A percentile compares a stretch with the other conserved stretches of the same genome.
These are phyloP conservation scores for Botia almorhae DNA, from an alignment of 2,797 vertebrate species.

Conservation along the genomic window DNA sequence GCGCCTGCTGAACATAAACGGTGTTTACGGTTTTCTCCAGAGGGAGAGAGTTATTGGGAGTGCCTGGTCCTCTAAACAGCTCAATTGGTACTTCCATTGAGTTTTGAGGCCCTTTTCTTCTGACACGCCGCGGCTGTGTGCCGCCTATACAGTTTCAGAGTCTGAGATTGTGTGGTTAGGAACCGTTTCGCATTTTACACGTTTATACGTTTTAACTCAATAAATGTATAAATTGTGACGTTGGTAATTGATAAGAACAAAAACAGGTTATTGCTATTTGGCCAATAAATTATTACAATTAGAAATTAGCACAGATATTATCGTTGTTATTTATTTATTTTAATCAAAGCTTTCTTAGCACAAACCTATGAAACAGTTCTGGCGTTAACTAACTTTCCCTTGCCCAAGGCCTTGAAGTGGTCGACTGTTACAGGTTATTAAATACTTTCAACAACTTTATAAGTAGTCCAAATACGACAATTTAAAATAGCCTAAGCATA, in stretches of 20 bases:
- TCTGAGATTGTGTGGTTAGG: not conserved
- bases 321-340: too few relatives aligned
- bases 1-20: too few relatives aligned
- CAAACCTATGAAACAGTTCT: too few relatives aligned
- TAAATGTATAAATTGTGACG: not conserved
- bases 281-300: too few relatives aligned
- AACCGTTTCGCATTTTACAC: not conserved
- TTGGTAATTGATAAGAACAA: not conserved
- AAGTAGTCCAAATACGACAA: not conserved
- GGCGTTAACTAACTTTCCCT: slow-evolving; percentile 2
- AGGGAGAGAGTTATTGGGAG: slow-evolving; percentile 8
- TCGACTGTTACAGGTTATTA: not conserved
- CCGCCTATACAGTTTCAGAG: not conserved
- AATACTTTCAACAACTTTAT: not conserved
- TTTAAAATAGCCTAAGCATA: not conserved
- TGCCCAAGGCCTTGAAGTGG: not conserved
- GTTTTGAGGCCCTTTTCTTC: not conserved
- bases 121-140: not conserved
- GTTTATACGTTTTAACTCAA: not conserved
- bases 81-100: slow-evolving; percentile 16
- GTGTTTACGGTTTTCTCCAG: slow-evolving; percentile 17
- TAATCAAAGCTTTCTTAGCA: not conserved
- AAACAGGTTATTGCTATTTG: not conserved
- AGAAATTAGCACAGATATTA: too few relatives aligned
- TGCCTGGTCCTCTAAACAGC: slow-evolving; percentile 27